These are phyloP conservation scores for Tetragnatha versicolor DNA, from an alignment of 1,140 invertebrate genomes.

Conservation along the genomic window DNA sequence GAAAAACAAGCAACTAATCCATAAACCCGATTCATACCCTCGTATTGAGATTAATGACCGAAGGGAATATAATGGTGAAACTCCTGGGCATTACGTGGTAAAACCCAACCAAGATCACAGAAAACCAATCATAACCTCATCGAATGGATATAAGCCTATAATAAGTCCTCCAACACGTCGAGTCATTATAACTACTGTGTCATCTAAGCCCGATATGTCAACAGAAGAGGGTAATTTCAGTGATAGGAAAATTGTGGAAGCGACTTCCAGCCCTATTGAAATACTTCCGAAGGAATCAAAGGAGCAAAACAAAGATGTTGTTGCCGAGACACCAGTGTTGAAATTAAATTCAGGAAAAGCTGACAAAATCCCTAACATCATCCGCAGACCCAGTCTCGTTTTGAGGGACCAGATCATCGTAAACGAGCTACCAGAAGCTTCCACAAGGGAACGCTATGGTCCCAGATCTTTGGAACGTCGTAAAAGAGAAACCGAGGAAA, in stretches of 20 bases:
- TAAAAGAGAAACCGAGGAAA: not conserved
- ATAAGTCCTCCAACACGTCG: not conserved
- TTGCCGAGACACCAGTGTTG: conserved; percentile 29
- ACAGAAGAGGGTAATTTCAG: not conserved
- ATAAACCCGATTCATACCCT: too few relatives aligned
- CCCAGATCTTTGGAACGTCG: conserved; percentile 27
- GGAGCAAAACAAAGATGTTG: conserved; percentile 1
- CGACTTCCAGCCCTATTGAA: not conserved
- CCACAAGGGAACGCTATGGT: conserved; percentile 10
- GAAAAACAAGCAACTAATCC: too few relatives aligned
- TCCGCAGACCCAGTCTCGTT: conserved; percentile 13
- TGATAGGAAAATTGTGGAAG: not conserved
- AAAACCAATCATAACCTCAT: not conserved
- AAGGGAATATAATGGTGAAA: too few relatives aligned
- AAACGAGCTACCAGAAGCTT: not conserved
- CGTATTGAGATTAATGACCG: too few relatives aligned
- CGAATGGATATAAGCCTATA: not conserved
- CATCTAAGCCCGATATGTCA: not conserved
- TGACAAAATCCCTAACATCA: not conserved
- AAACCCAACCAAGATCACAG: too few relatives aligned
- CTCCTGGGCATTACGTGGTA: too few relatives aligned
- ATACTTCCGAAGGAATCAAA: not conserved
- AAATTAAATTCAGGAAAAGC: conserved; percentile 3
- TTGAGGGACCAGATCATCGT: conserved; percentile 28
- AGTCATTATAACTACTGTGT: not conserved